phyloP scores from a whole-genome alignment of 2,888 invertebrate species.

The Antitype chi region DNA sequence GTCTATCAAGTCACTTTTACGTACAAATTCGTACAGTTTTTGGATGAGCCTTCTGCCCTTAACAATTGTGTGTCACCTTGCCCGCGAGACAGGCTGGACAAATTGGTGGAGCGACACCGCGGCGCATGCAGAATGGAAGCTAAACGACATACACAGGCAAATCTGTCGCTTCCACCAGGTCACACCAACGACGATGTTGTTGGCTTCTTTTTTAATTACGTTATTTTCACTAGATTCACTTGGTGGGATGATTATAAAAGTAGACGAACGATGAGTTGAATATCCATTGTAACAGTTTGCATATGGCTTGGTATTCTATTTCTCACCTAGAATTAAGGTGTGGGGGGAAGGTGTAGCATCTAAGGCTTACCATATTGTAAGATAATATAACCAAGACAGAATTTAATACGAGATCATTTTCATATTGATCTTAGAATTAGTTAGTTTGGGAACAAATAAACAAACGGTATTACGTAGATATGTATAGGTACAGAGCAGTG shows the following conservation, averaged over 20 bases:
- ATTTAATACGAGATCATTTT: neutral
- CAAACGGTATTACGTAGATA: neutral
- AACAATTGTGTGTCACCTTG: neutral
- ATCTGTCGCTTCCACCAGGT: constrained; percentile 14
- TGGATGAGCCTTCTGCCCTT: constrained; percentile 14
- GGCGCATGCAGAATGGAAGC: constrained; percentile 34
- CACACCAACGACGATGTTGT: neutral
- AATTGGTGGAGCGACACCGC: constrained; percentile 40
- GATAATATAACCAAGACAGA: neutral
- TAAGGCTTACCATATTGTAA: too few species aligned
- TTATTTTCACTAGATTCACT: neutral
- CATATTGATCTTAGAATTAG: neutral
- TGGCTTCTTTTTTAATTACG: neutral
- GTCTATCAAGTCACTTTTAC: neutral
- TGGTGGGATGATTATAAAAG: neutral
- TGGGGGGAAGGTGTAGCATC: neutral
- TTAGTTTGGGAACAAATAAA: neutral
- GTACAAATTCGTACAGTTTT: neutral
- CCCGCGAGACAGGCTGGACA: constrained; percentile 35
- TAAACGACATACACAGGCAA: constrained; percentile 28
- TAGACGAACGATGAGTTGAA: neutral
- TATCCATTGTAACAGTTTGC: neutral
- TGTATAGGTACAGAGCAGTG: neutral
- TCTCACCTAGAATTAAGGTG: too few species aligned
- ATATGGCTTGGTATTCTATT: neutral